These are phyloP conservation scores for Calephelis perditalis DNA, from an alignment of 2,888 invertebrate species.

Conservation along the genomic window DNA sequence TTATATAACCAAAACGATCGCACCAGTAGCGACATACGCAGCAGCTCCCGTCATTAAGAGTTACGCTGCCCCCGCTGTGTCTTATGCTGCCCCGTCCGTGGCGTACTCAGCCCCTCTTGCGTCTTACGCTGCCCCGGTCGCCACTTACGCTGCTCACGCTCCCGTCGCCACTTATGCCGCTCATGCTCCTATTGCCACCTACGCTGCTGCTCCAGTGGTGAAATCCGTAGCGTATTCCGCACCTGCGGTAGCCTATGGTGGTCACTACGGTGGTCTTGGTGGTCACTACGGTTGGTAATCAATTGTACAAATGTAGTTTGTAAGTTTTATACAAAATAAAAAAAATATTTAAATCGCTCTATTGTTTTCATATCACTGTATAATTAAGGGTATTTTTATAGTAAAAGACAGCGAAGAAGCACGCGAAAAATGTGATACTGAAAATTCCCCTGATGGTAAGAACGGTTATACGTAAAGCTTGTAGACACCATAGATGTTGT, in stretches of 20 bases:
- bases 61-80: conserved; percentile 59
- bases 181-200: conserved; percentile 62
- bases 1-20: conserved; percentile 40
- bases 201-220: conserved; percentile 37
- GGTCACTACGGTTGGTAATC: conserved; percentile 18
- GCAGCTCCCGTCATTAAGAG: conserved; percentile 61
- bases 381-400: no score
- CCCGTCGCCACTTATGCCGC: conserved; percentile 27
- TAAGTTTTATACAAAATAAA: conserved; percentile 1
- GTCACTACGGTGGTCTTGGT: conserved; percentile 20
- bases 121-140: conserved; percentile 35
- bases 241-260: background rate
- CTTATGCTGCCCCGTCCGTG: conserved; percentile 66
- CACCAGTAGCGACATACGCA: conserved; percentile 58
- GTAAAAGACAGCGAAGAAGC: no score
- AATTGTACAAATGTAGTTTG: background rate
- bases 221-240: conserved; percentile 19
- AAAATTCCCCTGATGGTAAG: no score
- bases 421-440: no score
- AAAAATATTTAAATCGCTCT: background rate
- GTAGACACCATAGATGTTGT: no score
- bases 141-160: conserved; percentile 29
- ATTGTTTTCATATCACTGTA: background rate
- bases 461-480: no score
- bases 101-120: conserved; percentile 38